phyloP scores from a whole-genome alignment of 1,140 invertebrate genomes.

The Calephelis virginiensis region DNA sequence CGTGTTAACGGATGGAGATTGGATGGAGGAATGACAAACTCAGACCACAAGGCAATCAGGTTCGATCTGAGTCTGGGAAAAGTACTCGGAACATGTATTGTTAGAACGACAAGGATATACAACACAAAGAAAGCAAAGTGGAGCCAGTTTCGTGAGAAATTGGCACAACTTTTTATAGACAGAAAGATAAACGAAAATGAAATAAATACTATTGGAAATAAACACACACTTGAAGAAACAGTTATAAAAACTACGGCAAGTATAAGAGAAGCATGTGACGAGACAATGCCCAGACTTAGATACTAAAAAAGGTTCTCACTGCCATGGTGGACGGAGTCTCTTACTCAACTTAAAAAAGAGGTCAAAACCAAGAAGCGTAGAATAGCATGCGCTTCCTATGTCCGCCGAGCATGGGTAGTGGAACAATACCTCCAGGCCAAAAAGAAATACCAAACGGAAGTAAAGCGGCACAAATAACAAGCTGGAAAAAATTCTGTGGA shows the following conservation, averaged over 20 bases:
- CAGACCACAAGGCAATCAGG: neutral
- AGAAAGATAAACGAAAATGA: neutral
- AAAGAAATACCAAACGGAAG: no score
- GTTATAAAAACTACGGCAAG: neutral
- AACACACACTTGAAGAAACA: neutral
- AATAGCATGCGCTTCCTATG: no score
- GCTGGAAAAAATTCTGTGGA: no score
- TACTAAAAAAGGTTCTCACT: neutral
- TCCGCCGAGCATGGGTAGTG: no score
- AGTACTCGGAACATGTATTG: neutral
- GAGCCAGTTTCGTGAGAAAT: slow-evolving; percentile 20
- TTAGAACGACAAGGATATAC: slow-evolving; percentile 20
- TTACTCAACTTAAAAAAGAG: neutral
- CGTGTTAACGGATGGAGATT: no score
- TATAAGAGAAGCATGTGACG: neutral
- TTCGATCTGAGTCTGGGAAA: neutral
- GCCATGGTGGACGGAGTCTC: neutral
- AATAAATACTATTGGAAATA: neutral
- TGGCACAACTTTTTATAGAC: slow-evolving; percentile 11
- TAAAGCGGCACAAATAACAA: no score
- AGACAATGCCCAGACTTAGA: neutral
- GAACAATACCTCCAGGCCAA: no score
- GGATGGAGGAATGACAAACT: neutral
- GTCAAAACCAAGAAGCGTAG: neutral
- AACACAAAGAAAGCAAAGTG: slow-evolving; percentile 25